These are phyloP conservation scores for Phrynocephalus versicolor DNA, from an alignment of 2,113 vertebrate genomes.

Conservation along the genomic window DNA sequence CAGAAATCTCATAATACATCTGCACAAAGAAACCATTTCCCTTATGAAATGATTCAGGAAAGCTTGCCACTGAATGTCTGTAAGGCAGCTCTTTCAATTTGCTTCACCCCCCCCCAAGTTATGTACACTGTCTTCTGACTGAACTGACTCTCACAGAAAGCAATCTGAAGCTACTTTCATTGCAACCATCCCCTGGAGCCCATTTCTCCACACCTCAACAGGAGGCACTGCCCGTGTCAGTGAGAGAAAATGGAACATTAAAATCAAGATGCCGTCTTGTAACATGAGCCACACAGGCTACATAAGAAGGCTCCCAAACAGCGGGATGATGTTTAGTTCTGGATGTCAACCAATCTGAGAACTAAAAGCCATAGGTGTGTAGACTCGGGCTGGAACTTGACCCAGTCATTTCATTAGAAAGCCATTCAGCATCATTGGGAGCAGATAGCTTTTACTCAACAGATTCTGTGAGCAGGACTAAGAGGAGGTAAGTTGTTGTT, in stretches of 20 bases:
- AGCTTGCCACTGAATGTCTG: fast-evolving
- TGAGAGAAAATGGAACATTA: background rate
- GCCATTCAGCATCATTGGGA: background rate
- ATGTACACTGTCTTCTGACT: background rate
- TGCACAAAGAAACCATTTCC: fast-evolving
- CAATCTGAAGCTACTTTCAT: background rate
- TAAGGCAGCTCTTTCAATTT: no score
- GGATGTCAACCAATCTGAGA: background rate
- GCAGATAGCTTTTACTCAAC: background rate
- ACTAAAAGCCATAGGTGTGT: background rate
- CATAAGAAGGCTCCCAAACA: background rate
- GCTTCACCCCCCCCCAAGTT: background rate
- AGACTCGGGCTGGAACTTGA: background rate
- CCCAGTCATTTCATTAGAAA: background rate
- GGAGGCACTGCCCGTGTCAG: background rate
- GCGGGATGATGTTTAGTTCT: background rate
- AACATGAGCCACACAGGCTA: background rate
- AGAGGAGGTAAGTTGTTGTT: no score
- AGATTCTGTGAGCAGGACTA: no score
- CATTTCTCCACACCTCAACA: background rate
- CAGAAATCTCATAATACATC: background rate
- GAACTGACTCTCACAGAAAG: background rate
- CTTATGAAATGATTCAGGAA: background rate
- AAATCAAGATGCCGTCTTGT: background rate
- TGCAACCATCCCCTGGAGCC: background rate